phyloP scores from a whole-genome alignment of 2,888 invertebrate species.

The Parnassius orleans region DNA sequence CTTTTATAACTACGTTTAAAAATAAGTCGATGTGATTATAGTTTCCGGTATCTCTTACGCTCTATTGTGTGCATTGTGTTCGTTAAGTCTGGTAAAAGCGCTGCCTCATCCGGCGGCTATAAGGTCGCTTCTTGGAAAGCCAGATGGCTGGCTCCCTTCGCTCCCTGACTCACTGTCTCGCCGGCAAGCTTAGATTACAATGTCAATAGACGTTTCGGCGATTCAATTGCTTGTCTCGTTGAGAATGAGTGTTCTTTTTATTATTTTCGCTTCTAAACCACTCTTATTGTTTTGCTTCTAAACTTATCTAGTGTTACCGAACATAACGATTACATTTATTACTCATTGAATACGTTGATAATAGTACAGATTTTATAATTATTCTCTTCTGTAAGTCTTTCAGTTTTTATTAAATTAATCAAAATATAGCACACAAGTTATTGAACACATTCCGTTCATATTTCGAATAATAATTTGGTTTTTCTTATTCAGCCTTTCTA shows the following conservation, averaged over 20 bases:
- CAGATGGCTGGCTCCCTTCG: conserved; percentile 43
- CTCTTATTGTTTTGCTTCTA: not conserved
- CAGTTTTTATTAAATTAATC: conserved; percentile 7
- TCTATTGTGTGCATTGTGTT: conserved; percentile 58
- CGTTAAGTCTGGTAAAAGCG: conserved; percentile 42
- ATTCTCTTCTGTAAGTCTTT: no score
- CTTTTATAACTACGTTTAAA: conserved; percentile 43
- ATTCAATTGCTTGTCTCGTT: conserved; percentile 47
- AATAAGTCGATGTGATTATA: conserved; percentile 63
- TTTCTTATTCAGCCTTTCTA: conserved; percentile 65
- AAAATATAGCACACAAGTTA: conserved; percentile 39
- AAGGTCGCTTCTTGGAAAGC: conserved; percentile 61
- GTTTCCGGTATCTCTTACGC: conserved; percentile 68
- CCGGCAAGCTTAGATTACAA: conserved; percentile 58
- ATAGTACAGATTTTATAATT: no score
- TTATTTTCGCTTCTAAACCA: conserved; percentile 13
- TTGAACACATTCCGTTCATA: conserved; percentile 47
- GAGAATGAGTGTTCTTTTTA: conserved; percentile 41
- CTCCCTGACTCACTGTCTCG: conserved; percentile 44
- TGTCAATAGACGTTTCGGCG: conserved; percentile 60
- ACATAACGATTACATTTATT: not conserved
- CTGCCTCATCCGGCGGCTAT: conserved; percentile 47
- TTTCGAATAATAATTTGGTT: conserved; percentile 61
- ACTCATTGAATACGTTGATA: no score
- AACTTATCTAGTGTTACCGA: not conserved